Percentiles rank a stretch among this genome's conserved stretches.
phyloP scores from a whole-genome alignment of 2,888 invertebrate species.

The Drosophila barbarae region DNA sequence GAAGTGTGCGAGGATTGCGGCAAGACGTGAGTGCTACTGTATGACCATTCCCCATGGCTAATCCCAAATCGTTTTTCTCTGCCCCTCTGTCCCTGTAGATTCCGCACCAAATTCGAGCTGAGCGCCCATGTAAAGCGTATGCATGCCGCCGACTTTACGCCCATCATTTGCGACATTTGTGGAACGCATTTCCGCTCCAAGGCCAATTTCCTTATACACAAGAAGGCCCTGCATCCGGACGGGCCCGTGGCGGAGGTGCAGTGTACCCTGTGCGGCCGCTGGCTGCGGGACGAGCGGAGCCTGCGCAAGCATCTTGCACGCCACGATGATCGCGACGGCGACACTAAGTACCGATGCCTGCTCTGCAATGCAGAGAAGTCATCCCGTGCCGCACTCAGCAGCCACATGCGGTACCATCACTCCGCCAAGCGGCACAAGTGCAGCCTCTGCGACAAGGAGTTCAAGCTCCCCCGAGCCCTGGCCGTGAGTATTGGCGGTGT shows the following conservation, averaged over 20 bases:
- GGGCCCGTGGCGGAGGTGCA: conserved; percentile 66
- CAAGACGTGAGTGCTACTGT: conserved; percentile 52
- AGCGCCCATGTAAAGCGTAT: conserved; percentile 65
- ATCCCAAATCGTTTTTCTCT: neutral
- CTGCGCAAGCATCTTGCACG: conserved; percentile 62
- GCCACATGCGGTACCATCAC: conserved; percentile 69
- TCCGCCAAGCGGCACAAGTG: conserved; percentile 64
- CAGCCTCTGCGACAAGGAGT: conserved; percentile 62
- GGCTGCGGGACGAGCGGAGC: conserved; percentile 66
- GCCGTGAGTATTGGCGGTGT: conserved; percentile 41
- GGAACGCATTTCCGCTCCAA: conserved; percentile 65
- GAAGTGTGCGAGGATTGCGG: conserved; percentile 56
- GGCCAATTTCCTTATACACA: conserved; percentile 64
- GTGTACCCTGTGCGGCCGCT: conserved; percentile 61
- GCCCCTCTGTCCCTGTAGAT: conserved; percentile 32
- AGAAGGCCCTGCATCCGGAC: conserved; percentile 66
- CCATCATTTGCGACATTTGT: conserved; percentile 70
- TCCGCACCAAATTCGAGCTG: conserved; percentile 65
- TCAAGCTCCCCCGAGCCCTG: conserved; percentile 56
- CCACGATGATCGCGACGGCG: conserved; percentile 62
- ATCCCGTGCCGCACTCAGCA: conserved; percentile 59
- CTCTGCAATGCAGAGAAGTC: conserved; percentile 62
- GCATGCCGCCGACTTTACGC: conserved; percentile 64
- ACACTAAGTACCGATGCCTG: conserved; percentile 59
- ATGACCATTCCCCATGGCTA: neutral